Conservation (phyloP, 2,888 invertebrate species). For the Archips xylosteana region DNA sequence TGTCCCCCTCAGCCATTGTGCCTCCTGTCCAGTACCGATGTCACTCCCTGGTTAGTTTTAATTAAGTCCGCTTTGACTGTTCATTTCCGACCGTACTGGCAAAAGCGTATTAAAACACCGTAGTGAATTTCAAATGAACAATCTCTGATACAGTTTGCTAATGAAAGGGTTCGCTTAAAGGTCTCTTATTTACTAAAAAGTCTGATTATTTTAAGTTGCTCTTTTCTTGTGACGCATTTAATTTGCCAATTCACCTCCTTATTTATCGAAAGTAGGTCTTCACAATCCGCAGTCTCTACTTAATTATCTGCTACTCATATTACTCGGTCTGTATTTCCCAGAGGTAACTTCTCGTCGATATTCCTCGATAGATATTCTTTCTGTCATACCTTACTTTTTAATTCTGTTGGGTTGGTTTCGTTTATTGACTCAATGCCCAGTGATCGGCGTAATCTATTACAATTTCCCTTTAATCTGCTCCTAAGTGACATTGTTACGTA, state of each 20-base stretch:
- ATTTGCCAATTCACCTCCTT: background rate
- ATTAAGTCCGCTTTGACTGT: conserved; percentile 74
- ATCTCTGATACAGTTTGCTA: background rate
- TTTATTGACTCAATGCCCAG: conserved; percentile 44
- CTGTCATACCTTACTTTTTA: conserved; percentile 50
- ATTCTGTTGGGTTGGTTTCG: conserved; percentile 49
- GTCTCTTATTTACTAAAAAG: too few species aligned
- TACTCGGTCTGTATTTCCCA: conserved; percentile 60
- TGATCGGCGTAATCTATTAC: conserved; percentile 39
- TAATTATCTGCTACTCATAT: conserved; percentile 66
- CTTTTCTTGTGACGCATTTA: background rate
- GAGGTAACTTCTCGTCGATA: conserved; percentile 59
- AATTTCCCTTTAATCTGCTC: conserved; percentile 31
- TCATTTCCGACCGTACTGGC: conserved; percentile 64
- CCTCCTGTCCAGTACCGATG: conserved; percentile 57
- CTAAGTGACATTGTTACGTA: conserved; percentile 29
- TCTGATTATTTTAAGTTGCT: too few species aligned
- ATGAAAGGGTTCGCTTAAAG: too few species aligned
- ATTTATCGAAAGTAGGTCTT: conserved; percentile 23
- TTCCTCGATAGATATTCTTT: conserved; percentile 53
- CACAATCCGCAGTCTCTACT: conserved; percentile 52
- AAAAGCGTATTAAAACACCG: conserved; percentile 50
- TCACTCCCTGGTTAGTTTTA: conserved; percentile 68
- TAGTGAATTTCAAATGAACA: conserved; percentile 3
- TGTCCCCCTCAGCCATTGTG: conserved; percentile 68